Evolutionary conservation across 2,113 vertebrate genomes (phyloP).

Genomic region (Scopus umbretta): DNA sequence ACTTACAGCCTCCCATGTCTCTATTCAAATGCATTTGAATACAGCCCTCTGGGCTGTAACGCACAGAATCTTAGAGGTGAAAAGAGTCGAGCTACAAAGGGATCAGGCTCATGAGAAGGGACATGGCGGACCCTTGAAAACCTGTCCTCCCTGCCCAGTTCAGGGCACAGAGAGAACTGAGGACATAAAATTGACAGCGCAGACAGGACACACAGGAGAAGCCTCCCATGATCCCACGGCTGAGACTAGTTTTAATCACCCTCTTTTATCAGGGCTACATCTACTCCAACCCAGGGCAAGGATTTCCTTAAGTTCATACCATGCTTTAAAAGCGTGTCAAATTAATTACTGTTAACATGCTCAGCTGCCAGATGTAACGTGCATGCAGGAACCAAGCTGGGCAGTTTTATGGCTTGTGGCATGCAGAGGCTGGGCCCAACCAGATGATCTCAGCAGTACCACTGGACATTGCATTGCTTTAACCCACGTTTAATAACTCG

Average conservation of each 20-base stretch:
- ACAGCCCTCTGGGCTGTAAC: neutral
- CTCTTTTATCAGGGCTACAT: neutral
- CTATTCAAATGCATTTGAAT: neutral
- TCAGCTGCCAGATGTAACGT: neutral
- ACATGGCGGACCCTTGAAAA: neutral
- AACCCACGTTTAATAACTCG: neutral
- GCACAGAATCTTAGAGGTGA: neutral
- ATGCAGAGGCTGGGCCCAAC: neutral
- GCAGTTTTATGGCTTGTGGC: neutral
- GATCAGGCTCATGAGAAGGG: neutral
- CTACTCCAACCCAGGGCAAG: neutral
- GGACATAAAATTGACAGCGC: neutral
- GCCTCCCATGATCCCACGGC: neutral
- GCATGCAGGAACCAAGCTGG: neutral
- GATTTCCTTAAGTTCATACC: neutral
- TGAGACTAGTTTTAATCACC: neutral
- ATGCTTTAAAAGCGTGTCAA: rapidly evolving
- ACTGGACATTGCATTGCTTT: neutral
- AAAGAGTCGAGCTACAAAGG: neutral
- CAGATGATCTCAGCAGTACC: neutral
- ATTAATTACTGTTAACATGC: neutral
- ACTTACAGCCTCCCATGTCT: neutral
- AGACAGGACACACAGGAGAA: neutral
- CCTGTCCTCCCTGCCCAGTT: neutral
- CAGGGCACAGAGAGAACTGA: neutral